Evolutionary conservation across 2,797 vertebrate genomes (phyloP), one percentile per base, ranked within the genome.

Genomic region (Tenualosa thibaudeaui): DNA sequence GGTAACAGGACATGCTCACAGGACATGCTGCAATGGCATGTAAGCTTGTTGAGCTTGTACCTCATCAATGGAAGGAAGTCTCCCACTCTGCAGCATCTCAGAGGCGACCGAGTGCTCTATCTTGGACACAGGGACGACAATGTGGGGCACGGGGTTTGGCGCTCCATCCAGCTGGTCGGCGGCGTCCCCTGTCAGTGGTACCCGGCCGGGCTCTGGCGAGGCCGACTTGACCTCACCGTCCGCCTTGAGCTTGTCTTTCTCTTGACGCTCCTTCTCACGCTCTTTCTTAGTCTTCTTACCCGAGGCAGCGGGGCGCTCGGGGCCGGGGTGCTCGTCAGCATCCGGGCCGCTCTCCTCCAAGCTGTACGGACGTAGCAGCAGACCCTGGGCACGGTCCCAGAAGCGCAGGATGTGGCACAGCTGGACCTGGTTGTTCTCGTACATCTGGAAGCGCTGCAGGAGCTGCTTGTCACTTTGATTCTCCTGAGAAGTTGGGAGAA

Each of bases 311-410:
- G 95, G 95, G 10, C 46, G 92, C 37, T 91, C 89, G 0, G 49
- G 5, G 10, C 71, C 19, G 2, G 50, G 40, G 71, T 89, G 86
- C 0, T 96, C 96, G 0, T 96, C 93, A 0, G 81, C 54, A 13
- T 89, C 91, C 0, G 81, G 91, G 2, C 8, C 5, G 10, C 12
- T 0, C 0, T 96, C 94, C 1, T 96, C 94, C 0, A 75, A 2
- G 3, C 85, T 82, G 0, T 89, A 0, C 0, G 93, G 91, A 2
- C 88, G 91, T 71, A 94, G 51, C 81, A 96, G 83, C 0, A 90
- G 1, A 12, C 95, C 93, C 62, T 91, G 95, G 22, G 84, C 89
- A 46, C 96, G 92, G 92, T 99, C 96, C 98, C 98, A 99, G 91
- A 88, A 90, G 5, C 89, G 89, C 81, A 97, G 90, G 83, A 96